Base-by-base conservation (phyloP, 2,888 invertebrate genomes). In the Athalia rosae region DNA sequence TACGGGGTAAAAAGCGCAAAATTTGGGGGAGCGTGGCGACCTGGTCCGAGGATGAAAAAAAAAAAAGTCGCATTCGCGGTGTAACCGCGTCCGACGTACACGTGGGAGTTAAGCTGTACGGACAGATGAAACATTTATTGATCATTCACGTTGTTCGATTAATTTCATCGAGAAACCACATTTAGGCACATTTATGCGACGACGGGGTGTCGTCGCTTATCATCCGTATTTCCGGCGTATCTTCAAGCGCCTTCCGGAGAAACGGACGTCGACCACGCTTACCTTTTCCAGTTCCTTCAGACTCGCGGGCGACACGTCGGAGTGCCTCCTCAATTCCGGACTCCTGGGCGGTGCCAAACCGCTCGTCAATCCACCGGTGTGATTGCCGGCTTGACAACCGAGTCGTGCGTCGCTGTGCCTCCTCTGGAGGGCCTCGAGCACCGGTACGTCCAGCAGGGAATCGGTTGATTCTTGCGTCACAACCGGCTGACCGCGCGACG, bases 281-380 rank as follows among this genome's bases (percentile, higher is more conserved):
- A 96, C 96, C 93, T 96, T 95, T 91, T 97, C 96, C n/a, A 97
- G 91, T 89, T 96, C 96, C 87, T 96, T 96, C 66, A 97, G 91
- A 58, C 96, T 96, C 3, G 96, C 96, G 11, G 96, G 96, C 9
- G 96, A 96, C 3, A 96, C 96, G 87, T 96, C 97, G 1, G 96
- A 96, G 87, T 96, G 96, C 56, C 96, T 91, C 28, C 96, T 92
- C 7, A 96, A 90, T 87, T 97, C 96, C 0, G 96, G 96, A 80
- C 95, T 96, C 79, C 96, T 92, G 0, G 96, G 96, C 9, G 96
- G 96, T n/a, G 95, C 96, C 48, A 96, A 91, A 3, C 94, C 95
- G 47, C 92, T 90, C 53, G 90, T 93, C 11, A 92, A 89, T 78
- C 91, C 91, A 67, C 90, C 90, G 76, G 86, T 79, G 81, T 85